Conservation (phyloP, 2,113 vertebrate species). For the Prinia subflava region DNA sequence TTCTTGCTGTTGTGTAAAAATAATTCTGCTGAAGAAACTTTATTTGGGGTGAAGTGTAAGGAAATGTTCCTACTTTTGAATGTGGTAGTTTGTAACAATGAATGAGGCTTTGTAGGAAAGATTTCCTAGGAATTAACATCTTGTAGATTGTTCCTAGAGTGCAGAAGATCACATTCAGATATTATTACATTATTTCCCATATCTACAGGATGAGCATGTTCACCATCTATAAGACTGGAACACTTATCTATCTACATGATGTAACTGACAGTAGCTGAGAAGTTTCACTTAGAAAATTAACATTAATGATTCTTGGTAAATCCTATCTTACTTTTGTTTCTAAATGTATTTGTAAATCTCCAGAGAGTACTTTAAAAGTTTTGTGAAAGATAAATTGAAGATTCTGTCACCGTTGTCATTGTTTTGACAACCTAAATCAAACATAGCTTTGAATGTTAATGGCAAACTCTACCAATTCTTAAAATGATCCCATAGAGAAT, state of each 20-base stretch:
- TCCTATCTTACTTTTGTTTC: not conserved
- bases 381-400: not conserved
- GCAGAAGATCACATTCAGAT: not conserved
- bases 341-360: not conserved
- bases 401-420: not conserved
- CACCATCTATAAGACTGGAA: not conserved
- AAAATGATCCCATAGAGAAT: not conserved
- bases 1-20: not conserved
- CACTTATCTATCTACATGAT: not conserved
- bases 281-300: not conserved
- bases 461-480: not conserved
- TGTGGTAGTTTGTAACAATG: rapidly evolving
- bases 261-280: not conserved
- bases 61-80: not conserved
- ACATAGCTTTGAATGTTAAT: not conserved
- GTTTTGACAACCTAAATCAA: not conserved
- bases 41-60: not conserved
- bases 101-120: not conserved
- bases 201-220: not conserved
- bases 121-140: not conserved
- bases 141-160: not conserved
- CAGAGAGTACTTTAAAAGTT: not conserved
- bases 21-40: not conserved
- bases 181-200: not conserved
- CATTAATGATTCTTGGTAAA: not conserved